phyloP scores from a whole-genome alignment of 2,797 vertebrate genomes.

The Hafferia zeledoni region DNA sequence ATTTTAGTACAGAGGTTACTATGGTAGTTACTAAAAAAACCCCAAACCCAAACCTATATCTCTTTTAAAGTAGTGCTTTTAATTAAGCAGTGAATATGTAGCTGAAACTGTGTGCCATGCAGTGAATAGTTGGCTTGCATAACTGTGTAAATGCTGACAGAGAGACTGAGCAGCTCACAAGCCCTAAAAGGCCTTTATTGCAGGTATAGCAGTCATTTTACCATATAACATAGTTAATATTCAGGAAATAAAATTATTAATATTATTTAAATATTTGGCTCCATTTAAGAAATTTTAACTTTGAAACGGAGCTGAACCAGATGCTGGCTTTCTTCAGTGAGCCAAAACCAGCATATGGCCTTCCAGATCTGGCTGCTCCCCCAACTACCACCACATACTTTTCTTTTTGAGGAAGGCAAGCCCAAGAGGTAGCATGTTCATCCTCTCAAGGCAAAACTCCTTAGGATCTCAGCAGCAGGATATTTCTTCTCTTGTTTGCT shows the following conservation, averaged over 20 bases:
- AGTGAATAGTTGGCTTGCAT: constrained; percentile 47
- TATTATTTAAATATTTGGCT: constrained; percentile 61
- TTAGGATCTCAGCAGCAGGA: not conserved
- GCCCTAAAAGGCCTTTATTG: constrained; percentile 37
- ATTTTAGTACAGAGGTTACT: constrained; percentile 53
- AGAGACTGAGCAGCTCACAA: constrained; percentile 29
- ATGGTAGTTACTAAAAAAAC: constrained; percentile 42
- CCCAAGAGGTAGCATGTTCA: not conserved
- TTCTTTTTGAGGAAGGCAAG: not conserved
- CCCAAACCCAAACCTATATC: constrained; percentile 1
- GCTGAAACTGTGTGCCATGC: constrained; percentile 34
- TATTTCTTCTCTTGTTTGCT: not conserved
- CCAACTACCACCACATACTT: not conserved
- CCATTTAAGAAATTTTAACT: constrained; percentile 32
- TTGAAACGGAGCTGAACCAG: constrained; percentile 47
- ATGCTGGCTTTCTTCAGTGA: constrained; percentile 21
- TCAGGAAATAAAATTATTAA: constrained; percentile 61
- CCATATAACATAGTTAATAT: constrained; percentile 15
- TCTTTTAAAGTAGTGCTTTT: constrained; percentile 72
- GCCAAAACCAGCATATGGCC: constrained; percentile 49
- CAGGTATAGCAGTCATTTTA: constrained; percentile 32
- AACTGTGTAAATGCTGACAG: not conserved
- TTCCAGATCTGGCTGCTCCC: constrained; percentile 8
- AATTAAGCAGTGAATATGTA: constrained; percentile 66
- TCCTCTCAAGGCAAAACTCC: not conserved